Base-by-base conservation (phyloP, 2,888 invertebrate species). In the Eurytoma adleriae region DNA sequence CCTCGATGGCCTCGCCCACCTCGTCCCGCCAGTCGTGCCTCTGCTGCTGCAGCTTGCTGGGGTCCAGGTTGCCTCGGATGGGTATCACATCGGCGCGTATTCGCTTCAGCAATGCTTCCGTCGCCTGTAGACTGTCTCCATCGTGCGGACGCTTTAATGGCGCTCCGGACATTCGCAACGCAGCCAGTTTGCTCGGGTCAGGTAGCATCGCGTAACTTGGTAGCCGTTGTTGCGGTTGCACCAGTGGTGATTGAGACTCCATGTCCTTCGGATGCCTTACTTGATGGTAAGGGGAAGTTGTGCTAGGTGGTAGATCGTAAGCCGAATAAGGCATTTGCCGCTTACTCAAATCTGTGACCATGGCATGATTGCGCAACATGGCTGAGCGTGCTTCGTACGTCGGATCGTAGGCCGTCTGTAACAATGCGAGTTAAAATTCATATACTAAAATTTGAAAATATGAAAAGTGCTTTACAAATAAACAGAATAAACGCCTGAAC, bases 1-100 rank as follows among this genome's bases (percentile, higher is more conserved):
- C 96, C 90, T 95, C 95, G 85, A 96, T 94, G 70, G 93, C 93
- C 86, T 94, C 94, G 48, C 95, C 92, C 14, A 95, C 92, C 79
- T 90, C 90, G 16, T 90, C 89, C 18, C 89, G 86, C 87, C 89
- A 89, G 30, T 87, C 86, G 12, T 76, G 84, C 79, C 86, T 84
- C 20, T 86, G 87, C n/a, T 75, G 79, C 20, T 76, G 74, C 12
- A 82, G 0, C 66, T 85, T 84, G 13, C 72, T 83, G 14, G 85
- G 85, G 24, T 89, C 88, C 13, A 87, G 82, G 0, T 85, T 81
- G 0, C 86, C 84, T 62, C 89, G 83, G 16, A 89, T 86, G 1
- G 88, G 86, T 67, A 89, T 84, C 16, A 87, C 84, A 10, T 90
- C 90, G 0, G 86, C 84, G 0, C 90, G 86, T 81, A 89, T 77